phyloP scores from a whole-genome alignment of 2,113 vertebrate genomes.

The Tonatia bakeri region DNA sequence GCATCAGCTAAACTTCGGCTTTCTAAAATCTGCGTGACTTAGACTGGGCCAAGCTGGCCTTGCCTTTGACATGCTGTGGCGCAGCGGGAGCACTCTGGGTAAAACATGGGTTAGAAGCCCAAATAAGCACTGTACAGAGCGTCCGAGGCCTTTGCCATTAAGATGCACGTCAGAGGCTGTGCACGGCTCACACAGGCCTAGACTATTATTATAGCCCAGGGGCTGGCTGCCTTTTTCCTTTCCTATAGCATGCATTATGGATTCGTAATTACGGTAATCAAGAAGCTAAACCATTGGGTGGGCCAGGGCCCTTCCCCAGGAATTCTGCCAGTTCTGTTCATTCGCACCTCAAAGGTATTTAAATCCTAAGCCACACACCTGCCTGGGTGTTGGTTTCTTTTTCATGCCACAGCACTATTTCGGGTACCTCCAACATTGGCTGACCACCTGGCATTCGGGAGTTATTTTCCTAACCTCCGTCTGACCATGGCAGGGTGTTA shows the following conservation, averaged over 20 bases:
- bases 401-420: not conserved
- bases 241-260: conserved; percentile 28
- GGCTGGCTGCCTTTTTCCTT: not conserved
- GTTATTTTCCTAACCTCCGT: not conserved
- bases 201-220: not conserved
- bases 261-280: conserved; percentile 58
- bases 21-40: not conserved
- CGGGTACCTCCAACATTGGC: not conserved
- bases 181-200: not conserved
- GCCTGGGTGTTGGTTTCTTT: not conserved
- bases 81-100: not conserved
- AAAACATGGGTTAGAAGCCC: not conserved
- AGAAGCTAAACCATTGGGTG: conserved; percentile 24
- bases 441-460: not conserved
- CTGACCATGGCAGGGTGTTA: not conserved
- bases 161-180: not conserved
- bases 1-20: not conserved
- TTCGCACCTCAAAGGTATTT: not conserved
- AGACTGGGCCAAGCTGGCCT: not conserved
- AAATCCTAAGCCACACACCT: not conserved
- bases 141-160: not conserved
- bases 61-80: not conserved
- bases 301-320: not conserved
- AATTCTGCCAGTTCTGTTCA: not conserved
- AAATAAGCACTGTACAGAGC: not conserved